These are phyloP conservation scores for Caenorhabditis sp. DNA, from an alignment of 2,888 invertebrate genomes.

Conservation along the genomic window DNA sequence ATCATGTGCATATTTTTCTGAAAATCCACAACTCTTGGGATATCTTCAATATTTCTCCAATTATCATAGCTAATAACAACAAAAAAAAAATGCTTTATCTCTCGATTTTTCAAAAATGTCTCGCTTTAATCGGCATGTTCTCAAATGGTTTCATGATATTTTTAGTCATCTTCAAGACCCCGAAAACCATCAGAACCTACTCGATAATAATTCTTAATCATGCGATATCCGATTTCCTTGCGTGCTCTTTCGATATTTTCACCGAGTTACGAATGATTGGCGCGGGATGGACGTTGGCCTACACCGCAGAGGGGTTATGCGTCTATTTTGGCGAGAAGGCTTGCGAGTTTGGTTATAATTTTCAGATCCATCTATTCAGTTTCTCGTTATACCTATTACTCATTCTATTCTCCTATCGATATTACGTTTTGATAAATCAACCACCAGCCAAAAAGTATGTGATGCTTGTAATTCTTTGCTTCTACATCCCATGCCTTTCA, in stretches of 20 bases:
- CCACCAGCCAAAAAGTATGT: neutral
- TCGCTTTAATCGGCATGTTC: too few relatives aligned
- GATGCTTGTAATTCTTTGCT: neutral
- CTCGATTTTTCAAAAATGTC: too few relatives aligned
- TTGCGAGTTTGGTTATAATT: neutral
- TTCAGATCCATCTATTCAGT: neutral
- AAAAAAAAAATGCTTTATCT: too few relatives aligned
- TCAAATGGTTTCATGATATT: too few relatives aligned
- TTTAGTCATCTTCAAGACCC: neutral
- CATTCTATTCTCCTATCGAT: neutral
- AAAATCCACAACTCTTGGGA: too few relatives aligned
- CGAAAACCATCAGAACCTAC: neutral
- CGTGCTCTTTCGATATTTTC: neutral
- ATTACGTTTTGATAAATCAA: neutral
- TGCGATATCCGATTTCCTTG: neutral
- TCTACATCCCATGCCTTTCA: neutral
- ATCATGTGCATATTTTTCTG: too few relatives aligned
- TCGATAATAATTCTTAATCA: neutral
- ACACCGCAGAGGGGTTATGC: neutral
- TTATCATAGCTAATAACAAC: too few relatives aligned
- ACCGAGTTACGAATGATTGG: neutral
- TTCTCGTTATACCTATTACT: neutral
- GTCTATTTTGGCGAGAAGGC: neutral
- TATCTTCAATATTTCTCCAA: too few relatives aligned
- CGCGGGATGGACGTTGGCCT: neutral